Percentiles rank a stretch among this genome's conserved stretches.
phyloP scores from a whole-genome alignment of 2,113 vertebrate genomes.

The Onychorhynchus coronatus region DNA sequence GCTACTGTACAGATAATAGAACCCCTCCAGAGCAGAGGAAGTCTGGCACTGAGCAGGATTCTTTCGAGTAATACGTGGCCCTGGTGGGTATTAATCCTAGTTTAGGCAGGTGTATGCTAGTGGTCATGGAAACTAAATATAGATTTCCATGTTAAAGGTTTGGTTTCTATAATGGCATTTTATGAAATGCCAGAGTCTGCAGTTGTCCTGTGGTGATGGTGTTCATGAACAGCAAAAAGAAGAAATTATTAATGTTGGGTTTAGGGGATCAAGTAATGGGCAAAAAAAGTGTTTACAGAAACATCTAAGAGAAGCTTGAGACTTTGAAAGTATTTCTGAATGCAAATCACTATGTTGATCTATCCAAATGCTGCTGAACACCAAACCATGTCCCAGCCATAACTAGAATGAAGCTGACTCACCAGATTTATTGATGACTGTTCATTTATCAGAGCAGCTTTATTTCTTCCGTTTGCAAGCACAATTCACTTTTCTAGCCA shows the following conservation, averaged over 20 bases:
- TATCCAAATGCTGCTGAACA: neutral
- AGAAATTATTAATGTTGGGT: neutral
- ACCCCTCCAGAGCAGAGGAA: neutral
- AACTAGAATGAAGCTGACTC: neutral
- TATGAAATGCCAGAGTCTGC: neutral
- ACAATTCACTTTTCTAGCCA: neutral
- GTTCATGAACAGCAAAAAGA: neutral
- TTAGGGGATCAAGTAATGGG: neutral
- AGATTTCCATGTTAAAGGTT: neutral
- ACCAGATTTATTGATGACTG: neutral
- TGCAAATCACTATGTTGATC: neutral
- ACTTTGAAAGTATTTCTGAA: neutral
- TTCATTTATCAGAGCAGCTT: neutral
- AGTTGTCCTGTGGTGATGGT: neutral
- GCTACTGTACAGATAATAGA: neutral
- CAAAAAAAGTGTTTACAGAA: neutral
- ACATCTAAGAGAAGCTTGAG: neutral
- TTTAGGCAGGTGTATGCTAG: neutral
- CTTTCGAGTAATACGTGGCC: neutral
- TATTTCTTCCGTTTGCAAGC: neutral
- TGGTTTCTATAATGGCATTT: accelerated
- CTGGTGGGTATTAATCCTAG: neutral
- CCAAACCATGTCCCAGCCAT: neutral
- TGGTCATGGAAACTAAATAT: neutral
- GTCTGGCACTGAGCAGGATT: slow-evolving; percentile 5